Evolutionary conservation across 2,888 invertebrate genomes (phyloP), one percentile per base, ranked within the genome.

Genomic region (Abrostola tripartita): DNA sequence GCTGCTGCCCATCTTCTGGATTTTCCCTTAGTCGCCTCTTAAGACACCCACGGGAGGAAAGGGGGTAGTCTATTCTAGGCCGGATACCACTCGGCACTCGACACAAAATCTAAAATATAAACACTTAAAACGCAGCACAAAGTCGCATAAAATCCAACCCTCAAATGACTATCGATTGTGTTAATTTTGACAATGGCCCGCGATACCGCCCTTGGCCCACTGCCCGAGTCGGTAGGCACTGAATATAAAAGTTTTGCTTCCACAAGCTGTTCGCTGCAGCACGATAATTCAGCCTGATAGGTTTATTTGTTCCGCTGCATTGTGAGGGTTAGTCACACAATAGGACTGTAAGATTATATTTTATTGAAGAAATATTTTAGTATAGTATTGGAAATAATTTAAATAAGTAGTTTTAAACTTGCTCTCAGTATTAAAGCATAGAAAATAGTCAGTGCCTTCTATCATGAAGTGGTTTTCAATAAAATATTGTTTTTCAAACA

Each of bases 131-230:
- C 66, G 49, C 55, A 52, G 24, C 0, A 10, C 37, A 51, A 35
- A 51, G n/a, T 47, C 40, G 42, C 52, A 49, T 51, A 37, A 61
- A 61, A 52, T 7, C 38, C 54, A 59, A 57, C 64, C 63, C 61
- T 37, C 50, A 54, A 66, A 60, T 55, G 38, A 10, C 6, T 69
- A 73, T 77, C 63, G 78, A 80, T 74, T 80, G 44, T 68, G 41
- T 65, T 57, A 68, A 66, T 80, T 80, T 80, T 71, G 78, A 74
- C 62, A 74, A 66, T 76, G 71, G 72, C 63, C 68, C 64, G 62
- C 64, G 58, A 40, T 7, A 52, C 37, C 37, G 69, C 61, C 81
- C 81, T 79, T 81, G 81, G 68, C 81, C 81, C 52, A 81, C 67
- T 81, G 68, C n/a, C 74, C 79, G 64, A 54, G 52, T 36, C 49